Base-by-base conservation (phyloP, 2,113 vertebrate species). In the Eulacestoma nigropectus region DNA sequence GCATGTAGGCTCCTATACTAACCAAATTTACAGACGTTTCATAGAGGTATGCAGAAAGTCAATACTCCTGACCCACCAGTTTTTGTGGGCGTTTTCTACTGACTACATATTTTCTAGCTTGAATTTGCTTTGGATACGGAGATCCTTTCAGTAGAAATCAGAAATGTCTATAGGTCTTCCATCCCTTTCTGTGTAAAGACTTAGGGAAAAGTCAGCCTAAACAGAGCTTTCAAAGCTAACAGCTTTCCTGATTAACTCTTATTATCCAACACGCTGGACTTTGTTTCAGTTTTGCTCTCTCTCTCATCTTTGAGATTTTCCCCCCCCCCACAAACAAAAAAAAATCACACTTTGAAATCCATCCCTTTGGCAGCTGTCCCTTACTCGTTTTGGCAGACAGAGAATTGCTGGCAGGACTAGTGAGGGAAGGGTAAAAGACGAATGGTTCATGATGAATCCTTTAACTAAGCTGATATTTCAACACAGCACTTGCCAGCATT, bases 391-490 rank as follows among this genome's bases (percentile, higher is more conserved):
- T 96, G 96, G 96, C 97, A 97, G 89, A 87, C 20, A 0, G 80
- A 96, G 78, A 53, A 74, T 30, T 94, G 90, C 80, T 97, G 97
- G 96, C 96, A 97, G 47, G 46, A 92, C 90, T 91, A 87, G 83
- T 94, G 89, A 96, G 81, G 81, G 93, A 94, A 96, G 94, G 96
- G 75, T 97, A 97, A 97, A 97, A 97, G 96, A 97, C 90, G 96
- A 97, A 96, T 94, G 95, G 93, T 94, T 96, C 94, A 93, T 97
- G 92, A 79, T 96, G 95, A 96, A 95, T 96, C 93, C 93, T 96
- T 97, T 97, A 97, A 96, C 95, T 96, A 97, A 97, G 87, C 95
- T 96, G 97, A 96, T 97, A 96, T 97, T 97, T 97, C 97, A 97
- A 95, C 96, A 96, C 87, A 92, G 63, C 6, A 5, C 3, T 29